Base-by-base conservation (phyloP, 2,797 vertebrate genomes). In the Champsocephalus gunnari region DNA sequence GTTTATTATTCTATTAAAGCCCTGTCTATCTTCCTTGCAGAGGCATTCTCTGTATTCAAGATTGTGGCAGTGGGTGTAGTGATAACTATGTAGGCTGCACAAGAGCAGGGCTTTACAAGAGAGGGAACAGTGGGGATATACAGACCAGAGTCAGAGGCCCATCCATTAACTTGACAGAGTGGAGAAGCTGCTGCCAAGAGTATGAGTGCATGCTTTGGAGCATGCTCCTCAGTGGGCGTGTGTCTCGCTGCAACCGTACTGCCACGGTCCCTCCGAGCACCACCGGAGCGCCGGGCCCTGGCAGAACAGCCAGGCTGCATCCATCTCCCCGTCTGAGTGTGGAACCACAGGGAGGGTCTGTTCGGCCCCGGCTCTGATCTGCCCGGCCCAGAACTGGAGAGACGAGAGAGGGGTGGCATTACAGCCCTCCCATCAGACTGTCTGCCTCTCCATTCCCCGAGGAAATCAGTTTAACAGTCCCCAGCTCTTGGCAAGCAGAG, bases 401-500 rank as follows among this genome's bases (percentile, higher is more conserved):
- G 72, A 82, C 67, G 68, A 88, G 83, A 87, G 87, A 84, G 85
- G 84, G 88, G 87, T 80, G 75, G 83, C 82, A 84, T 85, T 82
- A 70, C 75, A 84, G 87, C 80, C 83, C 84, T 92, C 90, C 91
- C 92, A 93, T 92, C 91, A 93, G 92, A 91, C 92, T 88, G 90
- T 93, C 93, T 93, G 93, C 90, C 88, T 90, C 79, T 81, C 82
- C 49, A 76, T 85, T 93, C 92, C 94, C 94, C 56, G 84, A 95
- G 94, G 93, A 96, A 95, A 95, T 95, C 93, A 94, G 92, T 95
- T 95, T 94, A 95, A 94, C 93, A 94, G 94, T 94, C 93, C 87
- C 89, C 87, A 88, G 93, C 85, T 92, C 91, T 93, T 93, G 92
- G 93, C 91, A 89, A 91, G 90, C 87, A 71, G 55, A 87, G 82